phyloP scores from a whole-genome alignment of 2,797 vertebrate genomes.

The Ctenopoma kingsleyae region DNA sequence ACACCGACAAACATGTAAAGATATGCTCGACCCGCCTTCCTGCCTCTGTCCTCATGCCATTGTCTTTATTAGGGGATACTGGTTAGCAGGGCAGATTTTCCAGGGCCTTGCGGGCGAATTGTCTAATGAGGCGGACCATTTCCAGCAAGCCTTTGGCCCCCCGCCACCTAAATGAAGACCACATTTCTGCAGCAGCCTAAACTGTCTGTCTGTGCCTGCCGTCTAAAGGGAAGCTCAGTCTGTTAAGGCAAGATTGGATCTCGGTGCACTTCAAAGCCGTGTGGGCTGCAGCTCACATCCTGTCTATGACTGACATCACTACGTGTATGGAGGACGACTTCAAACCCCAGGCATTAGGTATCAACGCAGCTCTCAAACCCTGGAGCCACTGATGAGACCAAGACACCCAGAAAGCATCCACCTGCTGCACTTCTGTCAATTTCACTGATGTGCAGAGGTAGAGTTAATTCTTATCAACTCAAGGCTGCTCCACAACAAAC shows the following conservation, averaged over 20 bases:
- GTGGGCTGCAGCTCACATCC: conserved; percentile 81
- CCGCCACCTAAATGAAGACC: conserved; percentile 83
- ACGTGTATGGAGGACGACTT: conserved; percentile 61
- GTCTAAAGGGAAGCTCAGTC: conserved; percentile 72
- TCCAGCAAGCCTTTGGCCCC: conserved; percentile 84
- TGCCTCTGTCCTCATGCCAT: conserved; percentile 79
- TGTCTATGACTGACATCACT: conserved; percentile 78
- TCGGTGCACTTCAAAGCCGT: conserved; percentile 79
- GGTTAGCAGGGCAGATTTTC: conserved; percentile 81
- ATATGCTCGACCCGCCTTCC: conserved; percentile 67
- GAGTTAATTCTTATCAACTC: conserved; percentile 55
- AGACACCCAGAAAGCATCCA: conserved; percentile 60
- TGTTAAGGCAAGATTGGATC: conserved; percentile 75
- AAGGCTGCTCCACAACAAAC: conserved; percentile 39
- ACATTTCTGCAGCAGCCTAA: conserved; percentile 80
- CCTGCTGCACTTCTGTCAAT: conserved; percentile 55
- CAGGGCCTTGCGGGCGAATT: conserved; percentile 77
- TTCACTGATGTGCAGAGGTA: conserved; percentile 32
- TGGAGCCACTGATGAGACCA: conserved; percentile 48
- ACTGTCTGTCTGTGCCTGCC: conserved; percentile 74
- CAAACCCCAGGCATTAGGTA: conserved; percentile 61
- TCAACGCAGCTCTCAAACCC: conserved; percentile 44
- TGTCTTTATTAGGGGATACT: conserved; percentile 84
- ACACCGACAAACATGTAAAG: conserved; percentile 54
- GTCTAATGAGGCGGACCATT: conserved; percentile 82